Conservation (phyloP, 1,140 invertebrate species). For the Radopholus similis region DNA sequence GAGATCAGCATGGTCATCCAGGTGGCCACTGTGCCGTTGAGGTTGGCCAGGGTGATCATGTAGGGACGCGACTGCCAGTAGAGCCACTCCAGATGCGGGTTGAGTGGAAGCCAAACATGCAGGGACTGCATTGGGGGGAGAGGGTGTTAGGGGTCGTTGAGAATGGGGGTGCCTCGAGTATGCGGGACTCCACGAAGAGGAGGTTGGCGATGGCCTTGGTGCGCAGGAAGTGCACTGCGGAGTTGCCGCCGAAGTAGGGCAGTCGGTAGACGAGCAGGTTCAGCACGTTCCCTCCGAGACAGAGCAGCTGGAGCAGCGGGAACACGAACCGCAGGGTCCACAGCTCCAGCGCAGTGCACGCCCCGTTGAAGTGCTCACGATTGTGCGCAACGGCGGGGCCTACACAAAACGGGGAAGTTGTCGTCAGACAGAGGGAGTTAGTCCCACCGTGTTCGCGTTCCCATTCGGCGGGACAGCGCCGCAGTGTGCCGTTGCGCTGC, state of each 20-base stretch:
- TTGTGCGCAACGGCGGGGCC: conserved; percentile 40
- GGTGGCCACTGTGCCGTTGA: conserved; percentile 54
- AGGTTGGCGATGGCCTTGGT: conserved; percentile 56
- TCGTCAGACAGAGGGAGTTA: background rate
- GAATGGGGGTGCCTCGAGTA: no score
- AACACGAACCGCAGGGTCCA: conserved; percentile 35
- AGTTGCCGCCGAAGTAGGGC: conserved; percentile 53
- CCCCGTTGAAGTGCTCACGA: conserved; percentile 25
- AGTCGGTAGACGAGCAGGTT: conserved; percentile 56
- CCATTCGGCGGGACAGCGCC: conserved; percentile 12
- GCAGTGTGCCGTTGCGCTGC: conserved; percentile 2
- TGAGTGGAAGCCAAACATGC: conserved; percentile 43
- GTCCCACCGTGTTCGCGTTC: conserved; percentile 24
- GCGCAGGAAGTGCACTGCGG: conserved; percentile 53
- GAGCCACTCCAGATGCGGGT: conserved; percentile 37
- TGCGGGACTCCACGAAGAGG: conserved; percentile 50
- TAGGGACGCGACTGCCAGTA: conserved; percentile 55
- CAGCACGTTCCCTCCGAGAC: conserved; percentile 52
- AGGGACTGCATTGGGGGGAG: no score
- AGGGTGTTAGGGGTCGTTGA: no score
- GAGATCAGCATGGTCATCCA: conserved; percentile 51
- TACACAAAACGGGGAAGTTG: conserved; percentile 15
- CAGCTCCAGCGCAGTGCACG: conserved; percentile 33
- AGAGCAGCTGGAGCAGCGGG: conserved; percentile 49
- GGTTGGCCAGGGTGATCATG: conserved; percentile 55